A percentile compares a stretch with the other conserved stretches of the same genome.
Evolutionary conservation across 2,888 invertebrate genomes (phyloP).

Genomic region (Therioaphis trifolii): DNA sequence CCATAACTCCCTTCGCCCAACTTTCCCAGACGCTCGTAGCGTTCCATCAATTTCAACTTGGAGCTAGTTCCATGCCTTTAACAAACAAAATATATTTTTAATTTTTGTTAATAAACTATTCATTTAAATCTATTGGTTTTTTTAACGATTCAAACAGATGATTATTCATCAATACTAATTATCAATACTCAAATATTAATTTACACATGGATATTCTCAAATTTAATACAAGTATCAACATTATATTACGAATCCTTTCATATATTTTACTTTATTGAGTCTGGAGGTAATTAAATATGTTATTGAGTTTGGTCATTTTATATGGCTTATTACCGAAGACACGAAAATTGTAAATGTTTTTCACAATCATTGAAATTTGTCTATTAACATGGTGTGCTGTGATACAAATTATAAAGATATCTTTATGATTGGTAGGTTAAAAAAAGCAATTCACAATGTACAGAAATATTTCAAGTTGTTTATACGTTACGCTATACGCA

Average conservation of each 20-base stretch:
- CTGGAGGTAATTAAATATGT: too few relatives aligned
- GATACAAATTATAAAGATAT: background rate
- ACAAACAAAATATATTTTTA: constrained; percentile 65
- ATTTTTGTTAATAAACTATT: too few relatives aligned
- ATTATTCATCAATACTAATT: background rate
- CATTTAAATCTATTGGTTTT: background rate
- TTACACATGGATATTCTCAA: background rate
- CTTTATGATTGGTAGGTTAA: background rate
- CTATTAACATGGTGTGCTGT: background rate
- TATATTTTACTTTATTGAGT: too few relatives aligned
- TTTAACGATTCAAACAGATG: background rate
- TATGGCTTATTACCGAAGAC: too few relatives aligned
- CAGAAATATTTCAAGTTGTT: background rate
- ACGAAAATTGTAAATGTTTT: too few relatives aligned
- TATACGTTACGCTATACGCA: too few relatives aligned
- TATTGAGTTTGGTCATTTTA: too few relatives aligned
- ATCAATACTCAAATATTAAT: background rate
- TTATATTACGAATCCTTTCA: too few relatives aligned
- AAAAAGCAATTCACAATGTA: background rate
- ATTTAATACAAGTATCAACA: background rate
- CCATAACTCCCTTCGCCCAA: constrained; percentile 97
- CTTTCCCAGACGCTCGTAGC: constrained; percentile 93
- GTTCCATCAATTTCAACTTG: constrained; percentile 88
- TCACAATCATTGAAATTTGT: background rate
- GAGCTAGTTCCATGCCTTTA: constrained; percentile 84